Base-by-base conservation (phyloP, 53 echinoderm and acorn worm genomes). In the Holothuria scabra region DNA sequence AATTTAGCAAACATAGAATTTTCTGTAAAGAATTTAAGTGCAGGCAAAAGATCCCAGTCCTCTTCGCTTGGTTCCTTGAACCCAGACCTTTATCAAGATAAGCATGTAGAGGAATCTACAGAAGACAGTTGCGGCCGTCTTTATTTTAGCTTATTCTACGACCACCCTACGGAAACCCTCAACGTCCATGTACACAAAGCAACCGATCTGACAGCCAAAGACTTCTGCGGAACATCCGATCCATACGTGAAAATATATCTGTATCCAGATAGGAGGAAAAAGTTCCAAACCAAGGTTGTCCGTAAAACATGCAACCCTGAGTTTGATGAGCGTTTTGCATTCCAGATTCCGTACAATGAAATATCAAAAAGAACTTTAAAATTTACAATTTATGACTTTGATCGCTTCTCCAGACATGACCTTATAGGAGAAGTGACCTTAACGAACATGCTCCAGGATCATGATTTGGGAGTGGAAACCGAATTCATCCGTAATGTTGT, bases 241-340 rank as follows among this genome's bases (percentile, higher is more conserved):
- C 97, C 97, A 49, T 97, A 97, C 65, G 94, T 97, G 18, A 97
- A 97, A 84, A 90, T 97, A 56, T 92, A 94, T 79, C 89, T 97
- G 38, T 94, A 88, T 67, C 97, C 97, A 24, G 97, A 94, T 60
- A 81, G 94, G 78, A 94, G 94, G 85, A 87, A 91, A 86, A 97
- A 97, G 67, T 97, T 92, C 79, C 97, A 97, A 81, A 97, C 97
- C 79, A 94, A 97, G 90, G 97, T 97, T 41, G 92, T 94, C 65
- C 81, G 97, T 59, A 94, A 92, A 84, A 97, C 88, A 46, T 97
- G 94, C 82, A 92, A 94, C 83, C 97, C 97, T 14, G 87, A 90
- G 29, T 97, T 94, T 76, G 92, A 97, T 85, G 97, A 97, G 82
- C 85, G 87, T 64, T 97, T 97, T 80, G 90, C 92, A 68, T 97